Conservation (phyloP, 2,797 vertebrate species). For the Bryconaethiops microstoma region DNA sequence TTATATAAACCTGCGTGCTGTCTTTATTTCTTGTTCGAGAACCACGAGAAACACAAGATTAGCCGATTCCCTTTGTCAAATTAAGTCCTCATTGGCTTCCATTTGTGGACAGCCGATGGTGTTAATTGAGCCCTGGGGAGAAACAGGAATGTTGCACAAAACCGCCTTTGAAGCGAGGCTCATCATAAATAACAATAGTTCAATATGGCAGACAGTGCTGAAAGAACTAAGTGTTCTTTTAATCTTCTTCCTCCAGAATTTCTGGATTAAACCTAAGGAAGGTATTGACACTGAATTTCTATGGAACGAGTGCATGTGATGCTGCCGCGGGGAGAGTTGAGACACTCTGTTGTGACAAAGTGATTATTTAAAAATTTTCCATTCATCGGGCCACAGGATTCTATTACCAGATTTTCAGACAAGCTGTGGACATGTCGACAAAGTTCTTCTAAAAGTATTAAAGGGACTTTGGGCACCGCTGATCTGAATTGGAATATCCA, state of each 20-base stretch:
- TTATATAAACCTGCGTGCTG: no score
- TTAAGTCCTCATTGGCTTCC: background rate
- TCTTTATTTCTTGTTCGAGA: no score
- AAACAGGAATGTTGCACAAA: no score
- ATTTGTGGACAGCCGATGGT: background rate
- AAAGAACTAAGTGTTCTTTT: background rate
- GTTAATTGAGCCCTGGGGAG: no score
- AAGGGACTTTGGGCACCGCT: background rate
- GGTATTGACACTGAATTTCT: background rate
- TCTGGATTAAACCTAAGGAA: background rate
- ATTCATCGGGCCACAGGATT: background rate
- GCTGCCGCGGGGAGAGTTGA: background rate
- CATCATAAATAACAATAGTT: background rate
- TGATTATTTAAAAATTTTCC: background rate
- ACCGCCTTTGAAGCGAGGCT: background rate
- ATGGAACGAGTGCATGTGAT: background rate
- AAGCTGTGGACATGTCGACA: background rate
- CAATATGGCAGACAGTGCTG: background rate
- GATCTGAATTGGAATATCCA: conserved; percentile 15
- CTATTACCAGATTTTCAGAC: background rate
- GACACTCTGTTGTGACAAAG: no score
- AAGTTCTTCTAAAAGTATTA: conserved; percentile 8
- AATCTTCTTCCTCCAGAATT: background rate
- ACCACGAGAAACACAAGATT: no score
- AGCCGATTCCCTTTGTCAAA: background rate